These are phyloP conservation scores for Arbacia lixula DNA, from an alignment of 53 echinoderm and acorn worm genomes.

Conservation along the genomic window DNA sequence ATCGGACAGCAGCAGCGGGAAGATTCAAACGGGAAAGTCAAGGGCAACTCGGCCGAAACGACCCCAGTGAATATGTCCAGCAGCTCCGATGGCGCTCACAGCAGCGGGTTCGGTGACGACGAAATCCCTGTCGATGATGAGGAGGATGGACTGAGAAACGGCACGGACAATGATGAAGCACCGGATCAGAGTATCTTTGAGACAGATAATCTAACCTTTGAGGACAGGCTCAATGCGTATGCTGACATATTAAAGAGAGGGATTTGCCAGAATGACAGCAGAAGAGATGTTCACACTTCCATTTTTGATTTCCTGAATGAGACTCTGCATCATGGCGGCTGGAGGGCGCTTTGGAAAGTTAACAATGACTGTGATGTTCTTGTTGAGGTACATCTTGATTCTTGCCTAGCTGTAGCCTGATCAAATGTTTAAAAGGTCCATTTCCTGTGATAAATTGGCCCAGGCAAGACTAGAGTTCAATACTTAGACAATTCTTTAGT, in stretches of 20 bases:
- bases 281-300: constrained; percentile 1
- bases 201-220: constrained; percentile 69
- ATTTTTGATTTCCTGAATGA: constrained; percentile 49
- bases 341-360: constrained; percentile 66
- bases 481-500: too few relatives aligned
- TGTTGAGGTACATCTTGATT: background rate
- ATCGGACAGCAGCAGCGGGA: background rate
- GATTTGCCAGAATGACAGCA: background rate
- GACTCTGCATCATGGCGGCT: constrained; percentile 5
- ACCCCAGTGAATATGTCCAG: background rate
- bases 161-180: too few relatives aligned
- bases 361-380: constrained; percentile 18
- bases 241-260: constrained; percentile 19
- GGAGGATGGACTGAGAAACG: background rate
- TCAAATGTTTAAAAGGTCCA: background rate
- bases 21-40: constrained; percentile 16
- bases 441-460: background rate
- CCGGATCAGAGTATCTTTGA: too few relatives aligned
- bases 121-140: background rate
- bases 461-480: background rate
- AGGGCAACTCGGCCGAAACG: background rate
- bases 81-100: background rate
- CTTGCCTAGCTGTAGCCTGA: background rate
- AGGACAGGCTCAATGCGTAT: constrained; percentile 69
- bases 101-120: constrained; percentile 32